Percentiles rank a stretch among this genome's conserved stretches.
Evolutionary conservation across 2,113 vertebrate genomes (phyloP).

Genomic region (Piliocolobus tephrosceles): DNA sequence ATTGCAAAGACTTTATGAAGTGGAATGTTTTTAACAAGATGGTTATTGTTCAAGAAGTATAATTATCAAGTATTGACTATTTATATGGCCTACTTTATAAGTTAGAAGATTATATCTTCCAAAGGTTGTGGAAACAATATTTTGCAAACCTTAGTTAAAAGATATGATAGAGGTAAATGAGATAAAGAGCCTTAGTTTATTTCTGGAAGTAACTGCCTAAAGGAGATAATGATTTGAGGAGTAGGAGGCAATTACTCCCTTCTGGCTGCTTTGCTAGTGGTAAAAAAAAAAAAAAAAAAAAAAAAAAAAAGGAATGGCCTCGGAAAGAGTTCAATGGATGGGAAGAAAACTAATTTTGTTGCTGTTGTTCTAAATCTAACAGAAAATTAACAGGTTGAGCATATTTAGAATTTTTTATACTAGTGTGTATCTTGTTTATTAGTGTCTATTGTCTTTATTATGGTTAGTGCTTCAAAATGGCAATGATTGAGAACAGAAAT

Average conservation of each 20-base stretch:
- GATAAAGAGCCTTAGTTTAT: not conserved
- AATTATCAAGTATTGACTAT: not conserved
- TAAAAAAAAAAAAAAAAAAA: not conserved
- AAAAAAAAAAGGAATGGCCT: not conserved
- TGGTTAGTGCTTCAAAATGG: not conserved
- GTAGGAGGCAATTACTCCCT: not conserved
- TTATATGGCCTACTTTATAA: not conserved
- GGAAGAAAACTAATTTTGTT: constrained; percentile 9
- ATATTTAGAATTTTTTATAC: constrained; percentile 33
- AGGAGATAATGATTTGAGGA: not conserved
- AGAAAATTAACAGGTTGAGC: constrained; percentile 48
- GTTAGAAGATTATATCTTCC: not conserved
- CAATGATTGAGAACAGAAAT: constrained; percentile 3
- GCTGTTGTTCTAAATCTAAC: constrained; percentile 25
- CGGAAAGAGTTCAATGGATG: not conserved
- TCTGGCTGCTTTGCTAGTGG: not conserved
- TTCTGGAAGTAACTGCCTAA: constrained; percentile 25
- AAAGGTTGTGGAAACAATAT: not conserved
- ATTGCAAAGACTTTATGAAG: not conserved
- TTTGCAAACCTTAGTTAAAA: not conserved
- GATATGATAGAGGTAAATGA: not conserved
- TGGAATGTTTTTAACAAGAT: not conserved
- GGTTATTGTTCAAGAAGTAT: not conserved
- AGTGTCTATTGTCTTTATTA: constrained; percentile 40
- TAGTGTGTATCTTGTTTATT: constrained; percentile 29